Base-by-base conservation (phyloP, 2,113 vertebrate genomes). In the Corapipo altera region DNA sequence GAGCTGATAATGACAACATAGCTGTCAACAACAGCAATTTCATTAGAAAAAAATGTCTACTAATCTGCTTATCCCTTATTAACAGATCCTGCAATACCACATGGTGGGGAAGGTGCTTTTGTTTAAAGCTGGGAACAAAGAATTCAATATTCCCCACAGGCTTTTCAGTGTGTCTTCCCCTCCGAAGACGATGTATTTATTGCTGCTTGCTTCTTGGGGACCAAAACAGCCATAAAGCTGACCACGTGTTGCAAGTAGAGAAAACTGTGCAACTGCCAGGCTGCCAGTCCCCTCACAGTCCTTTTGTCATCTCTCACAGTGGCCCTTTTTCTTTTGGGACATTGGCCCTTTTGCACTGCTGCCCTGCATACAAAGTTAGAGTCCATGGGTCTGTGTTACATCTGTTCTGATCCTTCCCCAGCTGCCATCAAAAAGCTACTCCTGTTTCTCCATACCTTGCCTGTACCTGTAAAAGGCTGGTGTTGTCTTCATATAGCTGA, bases 41-140 rank as follows among this genome's bases (percentile, higher is more conserved):
- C 75, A 69, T 80, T 81, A 59, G 65, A 26, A 89, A 91, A 91
- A 62, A 85, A 70, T 8, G 16, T 23, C 67, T 43, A 20, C 19
- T 77, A 71, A 90, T n/a, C 67, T 77, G 75, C 76, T 95, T 94
- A 90, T 69, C 75, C 96, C 88, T 77, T 90, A 91, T 93, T 93
- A 94, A 66, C 88, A 95, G 72, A 88, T 70, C 90, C 88, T 90
- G 59, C 39, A 67, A 35, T 27, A 49, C n/a, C 85, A 85, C 1
- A 0, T 77, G 82, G 83, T 70, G n/a, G n/a, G 59, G 85, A 81
- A 94, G 79, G 76, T 71, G 79, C 72, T 93, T 87, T 86, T 88
- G 51, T 74, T 74, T 57, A 64, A 94, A 88, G 78, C 69, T 48
- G 19, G 66, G 57, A 84, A 91, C 64, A 91, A 79, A 21, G 2